Evolutionary conservation across 2,797 vertebrate genomes (phyloP).

Genomic region (Lagocephalus sceleratus): DNA sequence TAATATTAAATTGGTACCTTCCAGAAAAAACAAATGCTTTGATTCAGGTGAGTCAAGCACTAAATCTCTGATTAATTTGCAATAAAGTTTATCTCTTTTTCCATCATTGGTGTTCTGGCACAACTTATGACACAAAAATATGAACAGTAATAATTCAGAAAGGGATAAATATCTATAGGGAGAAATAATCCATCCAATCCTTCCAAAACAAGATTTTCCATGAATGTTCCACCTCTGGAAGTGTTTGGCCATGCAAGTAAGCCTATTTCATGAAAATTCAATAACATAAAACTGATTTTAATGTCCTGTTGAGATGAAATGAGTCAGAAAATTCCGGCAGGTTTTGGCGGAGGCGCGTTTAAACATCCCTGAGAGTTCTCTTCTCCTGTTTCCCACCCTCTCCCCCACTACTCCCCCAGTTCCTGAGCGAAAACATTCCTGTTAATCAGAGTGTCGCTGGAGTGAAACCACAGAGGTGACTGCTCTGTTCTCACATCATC

Average conservation of each 20-base stretch:
- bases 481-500: constrained; percentile 50
- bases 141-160: constrained; percentile 5
- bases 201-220: constrained; percentile 6
- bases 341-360: too few species aligned
- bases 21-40: too few species aligned
- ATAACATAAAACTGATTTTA: background rate
- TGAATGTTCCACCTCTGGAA: constrained; percentile 4
- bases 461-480: constrained; percentile 55
- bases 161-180: constrained; percentile 25
- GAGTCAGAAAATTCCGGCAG: background rate
- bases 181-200: constrained; percentile 12
- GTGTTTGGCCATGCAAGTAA: constrained; percentile 16
- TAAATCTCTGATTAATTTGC: constrained; percentile 9
- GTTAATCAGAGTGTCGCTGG: constrained; percentile 49
- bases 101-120: constrained; percentile 13
- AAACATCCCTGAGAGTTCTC: background rate
- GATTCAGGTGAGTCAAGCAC: too few species aligned
- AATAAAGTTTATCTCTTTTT: constrained; percentile 3
- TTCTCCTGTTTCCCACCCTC: constrained; percentile 9
- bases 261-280: constrained; percentile 3
- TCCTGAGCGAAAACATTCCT: constrained; percentile 40
- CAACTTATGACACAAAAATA: constrained; percentile 13
- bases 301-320: background rate
- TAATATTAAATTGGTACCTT: too few species aligned
- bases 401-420: constrained; percentile 2